Evolutionary conservation across 2,113 vertebrate genomes (phyloP).

Genomic region (Phrynocephalus versicolor): DNA sequence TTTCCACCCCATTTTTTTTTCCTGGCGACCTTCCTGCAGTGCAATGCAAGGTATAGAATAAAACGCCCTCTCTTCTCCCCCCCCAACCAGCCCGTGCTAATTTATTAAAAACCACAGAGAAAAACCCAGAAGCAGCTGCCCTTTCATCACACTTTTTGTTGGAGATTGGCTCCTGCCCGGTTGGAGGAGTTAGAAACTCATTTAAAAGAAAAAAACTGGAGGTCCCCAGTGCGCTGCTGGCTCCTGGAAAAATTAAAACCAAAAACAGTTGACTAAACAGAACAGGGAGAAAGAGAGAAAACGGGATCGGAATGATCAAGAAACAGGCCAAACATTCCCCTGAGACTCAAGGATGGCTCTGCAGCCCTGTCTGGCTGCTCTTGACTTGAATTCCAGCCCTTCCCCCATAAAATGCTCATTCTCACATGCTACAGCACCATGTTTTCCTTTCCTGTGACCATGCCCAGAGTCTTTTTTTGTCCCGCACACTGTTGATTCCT

Average conservation of each 20-base stretch:
- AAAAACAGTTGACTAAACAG: background rate
- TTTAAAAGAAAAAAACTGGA: background rate
- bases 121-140: background rate
- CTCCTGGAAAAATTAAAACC: background rate
- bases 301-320: too few species aligned
- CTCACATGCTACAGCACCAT: too few species aligned
- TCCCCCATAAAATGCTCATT: too few species aligned
- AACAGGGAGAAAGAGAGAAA: background rate
- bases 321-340: too few species aligned
- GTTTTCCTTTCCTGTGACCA: too few species aligned
- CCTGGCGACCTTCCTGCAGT: background rate
- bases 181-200: background rate
- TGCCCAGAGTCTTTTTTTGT: too few species aligned
- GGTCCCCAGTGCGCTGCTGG: background rate
- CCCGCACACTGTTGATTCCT: too few species aligned
- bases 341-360: too few species aligned
- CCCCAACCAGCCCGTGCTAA: background rate
- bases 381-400: too few species aligned
- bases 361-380: too few species aligned
- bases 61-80: too few species aligned
- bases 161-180: background rate
- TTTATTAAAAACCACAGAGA: background rate
- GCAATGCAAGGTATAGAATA: background rate
- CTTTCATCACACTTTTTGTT: background rate
- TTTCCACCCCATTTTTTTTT: fast-evolving